These are phyloP conservation scores for Cacoxenus indagator DNA, from an alignment of 2,888 invertebrate genomes.

Conservation along the genomic window DNA sequence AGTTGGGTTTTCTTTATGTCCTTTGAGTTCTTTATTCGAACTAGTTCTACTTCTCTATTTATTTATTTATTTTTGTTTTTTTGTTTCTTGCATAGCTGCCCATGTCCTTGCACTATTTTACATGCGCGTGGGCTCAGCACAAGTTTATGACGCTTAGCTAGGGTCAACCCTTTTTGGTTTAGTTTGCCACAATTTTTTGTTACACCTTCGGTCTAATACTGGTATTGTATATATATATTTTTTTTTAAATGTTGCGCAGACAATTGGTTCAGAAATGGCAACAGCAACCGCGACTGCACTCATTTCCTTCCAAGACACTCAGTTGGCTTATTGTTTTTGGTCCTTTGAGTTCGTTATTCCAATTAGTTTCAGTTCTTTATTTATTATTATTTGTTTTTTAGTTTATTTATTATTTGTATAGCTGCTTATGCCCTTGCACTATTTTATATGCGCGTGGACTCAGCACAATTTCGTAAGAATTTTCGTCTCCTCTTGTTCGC, in stretches of 20 bases:
- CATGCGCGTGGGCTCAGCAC: background rate
- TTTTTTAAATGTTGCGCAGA: too few relatives aligned
- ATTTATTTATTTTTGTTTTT: slow-evolving; percentile 26
- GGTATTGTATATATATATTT: too few relatives aligned
- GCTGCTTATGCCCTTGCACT: background rate
- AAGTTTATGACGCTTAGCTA: background rate
- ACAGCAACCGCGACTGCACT: slow-evolving; percentile 21
- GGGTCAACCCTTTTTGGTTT: slow-evolving; percentile 40
- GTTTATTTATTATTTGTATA: slow-evolving; percentile 10
- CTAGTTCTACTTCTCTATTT: background rate
- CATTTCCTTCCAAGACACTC: slow-evolving; percentile 26
- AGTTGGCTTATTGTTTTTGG: slow-evolving; percentile 3
- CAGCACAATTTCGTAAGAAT: background rate
- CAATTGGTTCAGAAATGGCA: background rate
- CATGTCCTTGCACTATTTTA: slow-evolving; percentile 10
- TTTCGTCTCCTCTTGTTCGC: slow-evolving; percentile 20
- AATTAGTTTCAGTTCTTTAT: background rate
- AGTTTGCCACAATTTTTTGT: slow-evolving; percentile 56
- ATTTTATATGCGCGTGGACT: slow-evolving; percentile 13
- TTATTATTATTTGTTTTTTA: slow-evolving; percentile 23
- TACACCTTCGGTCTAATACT: slow-evolving; percentile 41
- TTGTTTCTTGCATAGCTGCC: background rate
- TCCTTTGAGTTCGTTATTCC: too few relatives aligned
- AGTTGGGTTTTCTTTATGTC: background rate
- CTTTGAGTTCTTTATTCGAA: too few relatives aligned